Evolutionary conservation across 1,140 invertebrate genomes (phyloP).

Genomic region (Cepaea nemoralis): DNA sequence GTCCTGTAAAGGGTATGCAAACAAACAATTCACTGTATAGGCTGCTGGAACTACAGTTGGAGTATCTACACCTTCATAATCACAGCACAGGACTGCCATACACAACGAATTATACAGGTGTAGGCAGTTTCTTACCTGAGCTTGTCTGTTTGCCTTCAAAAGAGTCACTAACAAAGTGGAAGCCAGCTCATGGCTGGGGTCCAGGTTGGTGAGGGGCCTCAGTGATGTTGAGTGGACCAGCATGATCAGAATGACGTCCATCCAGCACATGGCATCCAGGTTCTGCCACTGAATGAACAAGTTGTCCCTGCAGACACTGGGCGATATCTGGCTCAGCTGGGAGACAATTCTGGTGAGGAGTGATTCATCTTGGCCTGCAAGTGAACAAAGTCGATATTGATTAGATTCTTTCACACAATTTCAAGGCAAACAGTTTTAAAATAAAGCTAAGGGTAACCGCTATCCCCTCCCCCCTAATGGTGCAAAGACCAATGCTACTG

Average conservation of each 20-base stretch:
- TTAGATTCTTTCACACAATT: too few relatives aligned
- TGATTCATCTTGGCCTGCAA: constrained; percentile 9
- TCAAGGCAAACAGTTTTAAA: too few relatives aligned
- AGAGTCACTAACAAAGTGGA: constrained; percentile 56
- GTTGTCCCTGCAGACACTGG: constrained; percentile 34
- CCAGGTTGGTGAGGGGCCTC: constrained; percentile 40
- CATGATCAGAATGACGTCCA: constrained; percentile 67
- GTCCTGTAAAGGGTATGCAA: too few relatives aligned
- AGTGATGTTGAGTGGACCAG: constrained; percentile 61
- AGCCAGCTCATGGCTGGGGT: constrained; percentile 37
- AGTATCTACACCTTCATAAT: too few relatives aligned
- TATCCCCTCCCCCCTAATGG: too few relatives aligned
- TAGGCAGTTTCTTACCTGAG: constrained; percentile 40
- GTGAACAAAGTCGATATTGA: too few relatives aligned
- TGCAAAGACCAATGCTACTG: too few relatives aligned
- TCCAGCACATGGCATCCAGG: constrained; percentile 69
- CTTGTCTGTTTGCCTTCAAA: constrained; percentile 60
- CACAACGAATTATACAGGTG: too few relatives aligned
- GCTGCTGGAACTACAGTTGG: too few relatives aligned
- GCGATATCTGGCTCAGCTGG: neutral
- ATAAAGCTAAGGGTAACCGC: too few relatives aligned
- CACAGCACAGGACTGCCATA: too few relatives aligned
- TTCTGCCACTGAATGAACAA: constrained; percentile 67
- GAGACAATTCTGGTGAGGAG: constrained; percentile 6
- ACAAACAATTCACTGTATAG: too few relatives aligned